A percentile compares a stretch with the other conserved stretches of the same genome.
Evolutionary conservation across 2,113 vertebrate genomes (phyloP).

Genomic region (Myrmophylax atrothorax): DNA sequence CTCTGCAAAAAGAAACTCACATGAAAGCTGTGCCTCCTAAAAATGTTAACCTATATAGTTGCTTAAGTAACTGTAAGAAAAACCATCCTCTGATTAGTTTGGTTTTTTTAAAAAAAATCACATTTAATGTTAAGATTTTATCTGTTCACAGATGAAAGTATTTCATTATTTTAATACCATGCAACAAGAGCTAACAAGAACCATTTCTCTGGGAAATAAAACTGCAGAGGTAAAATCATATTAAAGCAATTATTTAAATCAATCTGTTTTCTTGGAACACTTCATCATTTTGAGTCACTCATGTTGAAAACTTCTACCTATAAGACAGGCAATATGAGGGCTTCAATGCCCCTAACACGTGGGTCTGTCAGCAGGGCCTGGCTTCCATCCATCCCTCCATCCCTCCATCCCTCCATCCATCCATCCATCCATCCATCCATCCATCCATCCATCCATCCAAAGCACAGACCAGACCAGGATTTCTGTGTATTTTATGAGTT

Average conservation of each 20-base stretch:
- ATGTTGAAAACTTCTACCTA: neutral
- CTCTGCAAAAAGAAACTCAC: neutral
- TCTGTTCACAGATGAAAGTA: neutral
- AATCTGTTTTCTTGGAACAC: neutral
- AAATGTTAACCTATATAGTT: neutral
- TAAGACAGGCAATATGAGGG: neutral
- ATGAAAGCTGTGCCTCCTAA: neutral
- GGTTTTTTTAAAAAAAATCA: neutral
- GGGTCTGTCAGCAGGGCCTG: neutral
- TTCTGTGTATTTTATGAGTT: neutral
- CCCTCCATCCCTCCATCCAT: neutral
- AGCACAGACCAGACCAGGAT: neutral
- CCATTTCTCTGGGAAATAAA: slow-evolving; percentile 11
- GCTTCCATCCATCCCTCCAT: too few relatives aligned
- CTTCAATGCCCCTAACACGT: neutral
- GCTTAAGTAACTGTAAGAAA: neutral
- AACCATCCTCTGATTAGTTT: neutral
- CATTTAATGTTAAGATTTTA: neutral
- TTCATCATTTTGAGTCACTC: neutral
- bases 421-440: neutral
- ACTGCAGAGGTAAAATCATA: neutral
- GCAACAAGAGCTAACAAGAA: slow-evolving; percentile 23
- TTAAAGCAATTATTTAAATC: slow-evolving; percentile 17
- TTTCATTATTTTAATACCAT: neutral
- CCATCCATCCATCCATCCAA: neutral